These are phyloP conservation scores for Trichogramma pretiosum DNA, from an alignment of 1,140 invertebrate species.

Conservation along the genomic window DNA sequence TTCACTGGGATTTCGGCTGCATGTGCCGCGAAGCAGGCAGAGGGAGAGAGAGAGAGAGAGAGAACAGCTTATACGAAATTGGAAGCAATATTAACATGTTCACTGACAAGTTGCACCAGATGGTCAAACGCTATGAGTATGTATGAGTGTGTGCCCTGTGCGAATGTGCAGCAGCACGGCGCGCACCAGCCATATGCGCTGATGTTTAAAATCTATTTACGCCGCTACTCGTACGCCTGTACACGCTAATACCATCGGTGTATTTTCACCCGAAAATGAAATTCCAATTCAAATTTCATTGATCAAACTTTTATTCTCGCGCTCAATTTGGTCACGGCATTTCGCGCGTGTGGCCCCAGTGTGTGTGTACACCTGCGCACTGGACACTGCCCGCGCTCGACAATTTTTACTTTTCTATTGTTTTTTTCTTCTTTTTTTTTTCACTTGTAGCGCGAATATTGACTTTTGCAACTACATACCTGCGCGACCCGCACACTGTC, in stretches of 20 bases:
- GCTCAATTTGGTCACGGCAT: too few relatives aligned
- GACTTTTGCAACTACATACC: too few relatives aligned
- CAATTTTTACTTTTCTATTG: background rate
- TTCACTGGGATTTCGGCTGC: too few relatives aligned
- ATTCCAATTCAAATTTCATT: constrained; percentile 18
- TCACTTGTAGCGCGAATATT: too few relatives aligned
- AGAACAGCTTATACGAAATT: constrained; percentile 12
- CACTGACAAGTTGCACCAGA: constrained; percentile 15
- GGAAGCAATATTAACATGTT: constrained; percentile 15
- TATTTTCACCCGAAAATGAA: constrained; percentile 13
- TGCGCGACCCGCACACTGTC: too few relatives aligned
- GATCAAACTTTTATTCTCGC: constrained; percentile 9
- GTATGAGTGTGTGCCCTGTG: background rate
- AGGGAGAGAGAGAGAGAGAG: background rate
- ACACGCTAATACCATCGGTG: too few relatives aligned
- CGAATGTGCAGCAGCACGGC: background rate
- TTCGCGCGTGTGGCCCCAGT: too few relatives aligned
- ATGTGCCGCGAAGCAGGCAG: background rate
- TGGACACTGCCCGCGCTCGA: background rate
- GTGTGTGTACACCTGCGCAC: too few relatives aligned
- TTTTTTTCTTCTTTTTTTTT: constrained; percentile 4
- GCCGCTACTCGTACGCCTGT: constrained; percentile 1
- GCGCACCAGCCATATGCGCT: too few relatives aligned
- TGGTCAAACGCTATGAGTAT: background rate
- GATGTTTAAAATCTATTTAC: constrained; percentile 17